Base-by-base conservation (phyloP, 2,888 invertebrate genomes). In the Temnothorax rugatulus region DNA sequence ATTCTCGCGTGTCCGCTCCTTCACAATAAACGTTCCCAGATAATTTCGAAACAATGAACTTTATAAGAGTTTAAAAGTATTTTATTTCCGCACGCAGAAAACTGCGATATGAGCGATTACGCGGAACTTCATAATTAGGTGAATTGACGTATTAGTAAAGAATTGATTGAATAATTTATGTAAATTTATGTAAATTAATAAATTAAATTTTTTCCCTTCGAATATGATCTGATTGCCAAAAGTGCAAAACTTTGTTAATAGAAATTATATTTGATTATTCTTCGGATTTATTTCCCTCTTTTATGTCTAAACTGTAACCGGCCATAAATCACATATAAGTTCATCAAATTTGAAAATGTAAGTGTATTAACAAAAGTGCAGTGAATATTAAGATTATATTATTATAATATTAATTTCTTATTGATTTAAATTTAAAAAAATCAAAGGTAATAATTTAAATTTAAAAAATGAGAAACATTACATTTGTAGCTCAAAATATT, bases 21-120 rank as follows among this genome's bases (percentile, higher is more conserved):
- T 69, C 38, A 13, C 47, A 25, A 57, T 34, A 7, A 44, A 57
- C 54, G 57, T 29, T 44, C 21, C 8, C 59, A 59, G 59, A 71
- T 79, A 59, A 71, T 71, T 71, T 79, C 59, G 25, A 71, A 61
- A 71, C n/a, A 71, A 57, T 71, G 59, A 79, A 21, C 71, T 71
- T 79, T 25, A 41, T 73, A 50, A 71, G 18, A 18, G 59, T 79
- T 69, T 52, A 8, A 25, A 41, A 59, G 59, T 71, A 38, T 50
- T 59, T 41, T 21, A 9, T n/a, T 41, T 52, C n/a, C 69, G 57
- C 47, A 18, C 13, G 7, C 5, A 9, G 9, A 34, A 59, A 44
- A 44, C 18, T n/a, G n/a, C n/a, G n/a, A 47, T 47, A 18, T 13
- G n/a, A 47, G 18, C 59, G 47, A 59, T 79, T 71, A 71, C 59